Conservation (phyloP, 2,113 vertebrate genomes). For the Ceratotherium simum region DNA sequence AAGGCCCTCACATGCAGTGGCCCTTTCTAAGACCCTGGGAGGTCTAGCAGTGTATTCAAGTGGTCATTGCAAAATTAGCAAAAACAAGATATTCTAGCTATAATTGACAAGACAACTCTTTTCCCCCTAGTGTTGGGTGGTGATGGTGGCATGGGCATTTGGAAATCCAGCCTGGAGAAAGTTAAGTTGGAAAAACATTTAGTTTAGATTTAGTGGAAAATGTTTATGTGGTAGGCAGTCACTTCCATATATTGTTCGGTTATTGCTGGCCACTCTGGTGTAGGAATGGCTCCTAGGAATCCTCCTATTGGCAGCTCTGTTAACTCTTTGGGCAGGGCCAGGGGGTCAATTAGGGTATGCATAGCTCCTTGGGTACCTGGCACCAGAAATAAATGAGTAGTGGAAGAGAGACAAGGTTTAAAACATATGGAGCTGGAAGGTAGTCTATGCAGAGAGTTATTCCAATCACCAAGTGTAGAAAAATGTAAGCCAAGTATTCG, state of each 20-base stretch:
- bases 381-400: neutral
- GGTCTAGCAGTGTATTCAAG: neutral
- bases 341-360: neutral
- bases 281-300: neutral
- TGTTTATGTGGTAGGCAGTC: neutral
- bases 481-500: constrained; percentile 1
- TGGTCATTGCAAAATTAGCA: neutral
- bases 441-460: neutral
- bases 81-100: neutral
- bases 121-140: neutral
- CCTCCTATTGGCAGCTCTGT: neutral
- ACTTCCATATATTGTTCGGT: neutral
- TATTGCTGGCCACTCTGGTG: neutral
- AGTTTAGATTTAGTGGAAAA: neutral
- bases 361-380: neutral
- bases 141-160: neutral
- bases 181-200: neutral
- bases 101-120: neutral
- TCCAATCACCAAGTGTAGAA: neutral
- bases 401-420: constrained; percentile 21
- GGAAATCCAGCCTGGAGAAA: neutral
- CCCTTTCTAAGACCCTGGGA: neutral
- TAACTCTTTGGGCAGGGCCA: neutral
- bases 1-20: fast-evolving
- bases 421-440: neutral